Percentiles rank a stretch among this genome's conserved stretches.
Evolutionary conservation across 2,888 invertebrate genomes (phyloP).

Genomic region (Arge pagana): DNA sequence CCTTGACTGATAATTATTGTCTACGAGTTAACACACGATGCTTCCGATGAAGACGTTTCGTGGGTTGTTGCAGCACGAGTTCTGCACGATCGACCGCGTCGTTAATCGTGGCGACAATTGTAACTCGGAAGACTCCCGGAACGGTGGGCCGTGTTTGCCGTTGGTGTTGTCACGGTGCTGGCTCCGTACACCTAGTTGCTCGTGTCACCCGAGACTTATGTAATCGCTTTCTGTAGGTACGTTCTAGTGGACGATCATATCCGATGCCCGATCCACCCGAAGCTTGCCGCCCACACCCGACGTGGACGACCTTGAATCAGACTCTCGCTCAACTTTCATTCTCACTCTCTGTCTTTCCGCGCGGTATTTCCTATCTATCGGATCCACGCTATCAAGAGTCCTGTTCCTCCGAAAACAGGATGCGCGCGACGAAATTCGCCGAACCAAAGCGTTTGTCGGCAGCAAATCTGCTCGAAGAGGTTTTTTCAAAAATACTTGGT

Average conservation of each 20-base stretch:
- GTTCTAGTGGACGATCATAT: neutral
- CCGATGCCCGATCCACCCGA: neutral
- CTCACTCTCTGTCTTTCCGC: constrained; percentile 7
- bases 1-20: constrained; percentile 41
- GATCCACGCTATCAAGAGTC: too few species aligned
- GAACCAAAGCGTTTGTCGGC: too few species aligned
- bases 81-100: constrained; percentile 12
- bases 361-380: too few species aligned
- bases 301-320: neutral
- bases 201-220: neutral
- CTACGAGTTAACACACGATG: constrained; percentile 25
- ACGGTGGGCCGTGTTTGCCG: constrained; percentile 2
- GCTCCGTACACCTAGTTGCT: constrained; percentile 11
- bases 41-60: constrained; percentile 23
- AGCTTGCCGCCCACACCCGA: neutral
- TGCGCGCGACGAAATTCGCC: too few species aligned
- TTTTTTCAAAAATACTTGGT: too few species aligned
- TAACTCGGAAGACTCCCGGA: constrained; percentile 12
- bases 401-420: too few species aligned
- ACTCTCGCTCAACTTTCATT: constrained; percentile 3
- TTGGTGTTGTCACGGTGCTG: constrained; percentile 8
- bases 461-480: too few species aligned
- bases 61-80: constrained; percentile 9
- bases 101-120: constrained; percentile 22
- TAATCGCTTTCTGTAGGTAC: constrained; percentile 17